Evolutionary conservation across 2,797 vertebrate genomes (phyloP), one percentile per base, ranked within the genome.

Genomic region (Eutrigla gurnardus): DNA sequence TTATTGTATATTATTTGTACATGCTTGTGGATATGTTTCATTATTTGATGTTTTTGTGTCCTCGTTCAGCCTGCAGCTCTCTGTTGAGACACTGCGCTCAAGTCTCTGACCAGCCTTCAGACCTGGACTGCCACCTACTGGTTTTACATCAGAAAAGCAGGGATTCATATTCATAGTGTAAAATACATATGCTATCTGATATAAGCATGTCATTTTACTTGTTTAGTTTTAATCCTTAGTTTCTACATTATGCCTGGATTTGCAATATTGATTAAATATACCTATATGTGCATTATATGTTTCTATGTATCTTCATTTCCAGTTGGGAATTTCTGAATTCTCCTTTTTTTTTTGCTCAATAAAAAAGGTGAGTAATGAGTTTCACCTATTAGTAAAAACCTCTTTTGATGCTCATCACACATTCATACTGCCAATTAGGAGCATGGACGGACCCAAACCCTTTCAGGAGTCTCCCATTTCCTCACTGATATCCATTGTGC

Each of bases 61-160:
- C 4, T 67, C 32, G 17, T 13, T 63, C 49, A 57, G 36, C 15
- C 37, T 47, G 37, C 54, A 60, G 45, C 15, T 47, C 9, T 40
- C 39, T 13, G 5, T 12, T 25, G 32, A 66, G 13, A 15, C 7
- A 25, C 40, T 12, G 32, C 7, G 7, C 5, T 1, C 4, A 4
- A 32, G 43, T 55, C 40, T 43, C 7, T 13, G 32, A 3, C 2
- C 0, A 57, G 37, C 46, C 17, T 47, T 86, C 77, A 90, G 86
- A 72, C 71, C 46, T 78, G 70, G 73, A 90, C 70, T 78, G 92
- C 93, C 94, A 90, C 88, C 94, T 93, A 66, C 91, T 93, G 94
- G 93, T 81, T 36, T 8, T 3, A 0, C 4, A 17, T 62, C 4
- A 64, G 54, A 81, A 80, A 65, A 76, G 61, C 76, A 81, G 40